Evolutionary conservation across 2,888 invertebrate genomes (phyloP).

Genomic region (Plagiodera versicolora): DNA sequence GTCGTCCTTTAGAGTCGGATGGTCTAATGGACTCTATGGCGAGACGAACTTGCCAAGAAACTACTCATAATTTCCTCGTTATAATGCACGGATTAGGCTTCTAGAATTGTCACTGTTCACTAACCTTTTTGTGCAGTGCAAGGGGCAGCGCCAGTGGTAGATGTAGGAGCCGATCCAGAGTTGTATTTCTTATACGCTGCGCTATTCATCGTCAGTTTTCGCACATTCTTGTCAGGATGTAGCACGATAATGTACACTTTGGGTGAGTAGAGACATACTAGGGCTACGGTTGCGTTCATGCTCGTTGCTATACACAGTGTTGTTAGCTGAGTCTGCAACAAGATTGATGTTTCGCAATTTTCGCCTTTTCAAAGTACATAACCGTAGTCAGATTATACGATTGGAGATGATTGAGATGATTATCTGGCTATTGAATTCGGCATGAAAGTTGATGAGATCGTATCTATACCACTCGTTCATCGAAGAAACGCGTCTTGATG

Average conservation of each 20-base stretch:
- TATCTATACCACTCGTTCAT: no score
- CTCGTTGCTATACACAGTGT: slow-evolving; percentile 71
- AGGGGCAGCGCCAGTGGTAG: slow-evolving; percentile 32
- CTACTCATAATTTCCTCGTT: no score
- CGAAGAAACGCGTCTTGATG: no score
- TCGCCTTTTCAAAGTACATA: no score
- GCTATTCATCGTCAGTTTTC: slow-evolving; percentile 57
- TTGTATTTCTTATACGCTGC: slow-evolving; percentile 49
- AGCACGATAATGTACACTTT: slow-evolving; percentile 73
- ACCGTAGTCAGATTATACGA: no score
- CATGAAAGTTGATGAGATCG: no score
- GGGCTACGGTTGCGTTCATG: slow-evolving; percentile 68
- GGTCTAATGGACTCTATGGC: no score
- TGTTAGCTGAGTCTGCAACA: slow-evolving; percentile 65
- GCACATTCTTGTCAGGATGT: slow-evolving; percentile 73
- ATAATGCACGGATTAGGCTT: no score
- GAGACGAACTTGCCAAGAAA: no score
- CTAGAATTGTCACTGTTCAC: slow-evolving; percentile 13
- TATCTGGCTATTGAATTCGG: no score
- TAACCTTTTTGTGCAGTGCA: slow-evolving; percentile 35
- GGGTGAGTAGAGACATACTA: slow-evolving; percentile 71
- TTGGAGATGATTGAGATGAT: no score
- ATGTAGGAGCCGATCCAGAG: slow-evolving; percentile 44
- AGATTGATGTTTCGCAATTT: slow-evolving; percentile 4
- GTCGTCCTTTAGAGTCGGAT: no score